Evolutionary conservation across 2,113 vertebrate species (phyloP).

Genomic region (Catharus bicknelli): DNA sequence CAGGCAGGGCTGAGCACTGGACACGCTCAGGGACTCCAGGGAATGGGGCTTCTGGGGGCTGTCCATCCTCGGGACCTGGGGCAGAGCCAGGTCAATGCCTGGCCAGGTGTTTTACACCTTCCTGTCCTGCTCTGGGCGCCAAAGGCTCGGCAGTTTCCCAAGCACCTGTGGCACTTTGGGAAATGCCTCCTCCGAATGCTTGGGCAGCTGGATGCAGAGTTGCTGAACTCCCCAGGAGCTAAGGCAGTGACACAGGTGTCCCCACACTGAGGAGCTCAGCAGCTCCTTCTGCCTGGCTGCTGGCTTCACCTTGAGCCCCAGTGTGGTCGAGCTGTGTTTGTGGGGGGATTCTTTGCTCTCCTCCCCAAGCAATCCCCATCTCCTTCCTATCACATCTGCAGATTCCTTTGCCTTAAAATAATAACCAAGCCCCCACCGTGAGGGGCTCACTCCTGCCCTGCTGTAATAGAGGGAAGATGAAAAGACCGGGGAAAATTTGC

Average conservation of each 20-base stretch:
- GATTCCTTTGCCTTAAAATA: not conserved
- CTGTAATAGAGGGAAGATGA: conserved; percentile 6
- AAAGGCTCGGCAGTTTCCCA: not conserved
- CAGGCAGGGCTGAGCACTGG: not conserved
- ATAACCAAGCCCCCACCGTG: rapidly evolving
- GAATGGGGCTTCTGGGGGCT: rapidly evolving
- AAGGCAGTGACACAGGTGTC: rapidly evolving
- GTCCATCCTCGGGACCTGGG: not conserved
- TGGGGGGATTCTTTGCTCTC: not conserved
- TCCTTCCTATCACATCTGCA: not conserved
- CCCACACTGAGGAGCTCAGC: not conserved
- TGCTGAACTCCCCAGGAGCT: not conserved
- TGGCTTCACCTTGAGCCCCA: not conserved
- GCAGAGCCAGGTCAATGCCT: not conserved
- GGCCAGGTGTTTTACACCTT: not conserved
- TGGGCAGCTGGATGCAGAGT: rapidly evolving
- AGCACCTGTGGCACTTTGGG: not conserved
- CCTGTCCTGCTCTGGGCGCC: not conserved
- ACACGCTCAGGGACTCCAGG: rapidly evolving
- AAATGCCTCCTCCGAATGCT: not conserved
- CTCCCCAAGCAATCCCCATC: not conserved
- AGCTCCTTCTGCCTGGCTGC: not conserved
- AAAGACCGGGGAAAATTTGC: not conserved
- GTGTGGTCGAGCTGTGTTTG: not conserved
- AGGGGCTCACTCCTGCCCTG: not conserved